Evolutionary conservation across 2,113 vertebrate genomes (phyloP).

Genomic region (Anoplopoma fimbria): DNA sequence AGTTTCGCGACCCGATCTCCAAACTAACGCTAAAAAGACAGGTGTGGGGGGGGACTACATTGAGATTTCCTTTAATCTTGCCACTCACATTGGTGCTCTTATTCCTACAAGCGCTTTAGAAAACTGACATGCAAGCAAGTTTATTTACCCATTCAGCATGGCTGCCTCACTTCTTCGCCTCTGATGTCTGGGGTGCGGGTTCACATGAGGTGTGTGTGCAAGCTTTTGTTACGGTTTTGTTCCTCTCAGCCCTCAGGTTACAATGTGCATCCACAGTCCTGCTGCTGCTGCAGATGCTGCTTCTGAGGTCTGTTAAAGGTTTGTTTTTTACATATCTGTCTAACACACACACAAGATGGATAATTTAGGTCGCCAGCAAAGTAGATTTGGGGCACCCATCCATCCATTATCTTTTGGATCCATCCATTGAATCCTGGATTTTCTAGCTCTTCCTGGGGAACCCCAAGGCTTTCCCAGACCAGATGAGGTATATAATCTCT

Average conservation of each 20-base stretch:
- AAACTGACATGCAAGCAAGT: constrained; percentile 25
- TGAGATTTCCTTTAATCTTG: constrained; percentile 46
- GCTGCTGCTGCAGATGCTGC: constrained; percentile 45
- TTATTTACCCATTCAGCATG: constrained; percentile 39
- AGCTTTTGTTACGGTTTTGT: constrained; percentile 46
- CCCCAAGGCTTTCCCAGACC: no score
- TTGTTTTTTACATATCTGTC: constrained; percentile 46
- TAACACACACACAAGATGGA: background rate
- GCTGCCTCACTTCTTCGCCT: background rate
- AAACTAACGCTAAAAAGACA: constrained; percentile 8
- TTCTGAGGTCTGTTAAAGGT: constrained; percentile 21
- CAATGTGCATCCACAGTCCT: constrained; percentile 54
- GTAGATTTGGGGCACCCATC: background rate
- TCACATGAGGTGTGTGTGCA: constrained; percentile 46
- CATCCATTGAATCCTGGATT: background rate
- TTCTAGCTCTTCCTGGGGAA: no score
- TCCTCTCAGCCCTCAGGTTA: constrained; percentile 47
- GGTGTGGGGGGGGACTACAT: background rate
- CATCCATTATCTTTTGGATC: background rate
- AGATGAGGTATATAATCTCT: no score
- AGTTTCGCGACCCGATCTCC: background rate
- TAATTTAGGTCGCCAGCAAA: background rate
- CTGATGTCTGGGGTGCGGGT: constrained; percentile 8
- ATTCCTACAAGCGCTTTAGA: constrained; percentile 36
- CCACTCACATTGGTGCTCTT: constrained; percentile 10